Conservation (phyloP, 2,888 invertebrate species). For the Synergus umbraculus region DNA sequence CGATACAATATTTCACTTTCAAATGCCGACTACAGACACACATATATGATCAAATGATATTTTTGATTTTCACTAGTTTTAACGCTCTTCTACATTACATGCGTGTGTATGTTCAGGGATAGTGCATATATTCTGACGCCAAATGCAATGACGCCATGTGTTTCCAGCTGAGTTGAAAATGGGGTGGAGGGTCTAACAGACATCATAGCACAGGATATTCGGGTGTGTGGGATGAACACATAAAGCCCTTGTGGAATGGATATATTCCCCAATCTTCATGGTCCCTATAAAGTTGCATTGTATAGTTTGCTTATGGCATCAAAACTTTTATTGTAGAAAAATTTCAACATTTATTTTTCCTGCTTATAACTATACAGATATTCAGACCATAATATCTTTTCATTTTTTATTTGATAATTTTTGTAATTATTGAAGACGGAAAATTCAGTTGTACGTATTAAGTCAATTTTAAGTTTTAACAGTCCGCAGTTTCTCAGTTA, state of each 20-base stretch:
- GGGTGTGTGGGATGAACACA: constrained; percentile 14
- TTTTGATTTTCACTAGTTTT: constrained; percentile 46
- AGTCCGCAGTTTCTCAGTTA: no score
- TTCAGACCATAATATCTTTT: background rate
- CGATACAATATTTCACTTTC: background rate
- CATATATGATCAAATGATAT: constrained; percentile 21
- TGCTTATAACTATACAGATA: background rate
- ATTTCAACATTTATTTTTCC: background rate
- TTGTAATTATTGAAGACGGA: background rate
- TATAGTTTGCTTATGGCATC: background rate
- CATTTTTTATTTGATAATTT: background rate
- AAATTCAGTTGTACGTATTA: background rate
- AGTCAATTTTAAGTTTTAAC: no score
- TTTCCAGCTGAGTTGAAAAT: constrained; percentile 70
- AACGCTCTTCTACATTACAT: constrained; percentile 23
- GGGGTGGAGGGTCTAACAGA: constrained; percentile 53
- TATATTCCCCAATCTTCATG: constrained; percentile 33
- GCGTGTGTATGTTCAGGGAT: constrained; percentile 24
- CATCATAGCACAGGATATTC: constrained; percentile 48
- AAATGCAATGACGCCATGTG: constrained; percentile 69
- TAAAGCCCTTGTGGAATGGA: constrained; percentile 37
- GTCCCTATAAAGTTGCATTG: constrained; percentile 19
- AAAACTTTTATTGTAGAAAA: background rate
- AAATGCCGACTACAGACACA: constrained; percentile 8
- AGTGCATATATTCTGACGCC: constrained; percentile 54